These are phyloP conservation scores for Harpagoxenus sublaevis DNA, from an alignment of 2,888 invertebrate genomes.

Conservation along the genomic window DNA sequence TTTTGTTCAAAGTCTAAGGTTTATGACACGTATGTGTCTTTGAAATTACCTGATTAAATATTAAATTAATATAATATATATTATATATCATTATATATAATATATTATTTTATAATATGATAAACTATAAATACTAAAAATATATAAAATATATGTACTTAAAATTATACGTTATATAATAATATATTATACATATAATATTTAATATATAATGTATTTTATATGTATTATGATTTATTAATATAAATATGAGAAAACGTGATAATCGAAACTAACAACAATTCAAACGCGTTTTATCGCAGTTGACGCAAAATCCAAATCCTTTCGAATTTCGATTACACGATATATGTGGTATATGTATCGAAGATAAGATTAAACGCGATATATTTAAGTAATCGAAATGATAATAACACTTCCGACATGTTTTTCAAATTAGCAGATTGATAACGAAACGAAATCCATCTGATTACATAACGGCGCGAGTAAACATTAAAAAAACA, in stretches of 20 bases:
- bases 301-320: not conserved
- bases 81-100: not conserved
- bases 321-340: not conserved
- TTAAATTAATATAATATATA: not conserved
- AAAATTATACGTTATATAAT: not conserved
- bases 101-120: not conserved
- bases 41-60: not conserved
- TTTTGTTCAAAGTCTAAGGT: not conserved
- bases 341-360: no score
- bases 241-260: not conserved
- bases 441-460: not conserved
- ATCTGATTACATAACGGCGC: not conserved
- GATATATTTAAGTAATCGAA: not conserved
- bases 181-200: not conserved
- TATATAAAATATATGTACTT: not conserved
- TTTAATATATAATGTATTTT: not conserved
- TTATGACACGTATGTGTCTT: not conserved
- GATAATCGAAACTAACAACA: not conserved
- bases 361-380: not conserved
- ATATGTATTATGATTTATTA: not conserved
- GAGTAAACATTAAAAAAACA: not conserved
- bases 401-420: not conserved
- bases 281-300: not conserved
- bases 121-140: no score
- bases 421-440: constrained; percentile 6